Evolutionary conservation across 2,888 invertebrate genomes (phyloP), one percentile per base, ranked within the genome.

Genomic region (Drosophila limbata): DNA sequence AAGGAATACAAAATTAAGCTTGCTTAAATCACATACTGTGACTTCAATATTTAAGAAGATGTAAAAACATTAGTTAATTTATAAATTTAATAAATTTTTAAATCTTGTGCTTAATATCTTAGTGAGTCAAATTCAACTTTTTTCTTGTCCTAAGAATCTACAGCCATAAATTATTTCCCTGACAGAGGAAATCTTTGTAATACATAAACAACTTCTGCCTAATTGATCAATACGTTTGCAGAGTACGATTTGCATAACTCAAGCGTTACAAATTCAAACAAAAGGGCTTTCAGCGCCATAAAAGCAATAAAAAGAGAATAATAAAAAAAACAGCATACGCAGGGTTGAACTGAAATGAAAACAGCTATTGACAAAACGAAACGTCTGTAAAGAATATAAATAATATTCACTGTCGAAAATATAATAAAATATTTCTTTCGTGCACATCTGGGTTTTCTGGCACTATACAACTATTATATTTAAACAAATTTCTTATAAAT

Each of bases 251-350:
- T 82, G 75, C 79, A 87, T 81, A 77, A 61, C 73, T 73, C 57
- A 61, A 73, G 72, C 53, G 50, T 39, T 77, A 75, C 59, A 66
- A 77, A 73, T 71, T 66, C 63, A 68, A 66, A 42, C 65, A 60
- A 84, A 87, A 82, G 85, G 82, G 84, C 72, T 84, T 84, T 84
- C 73, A 85, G 73, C 88, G 48, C 70, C 82, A 87, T 84, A 87
- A 84, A 87, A 69, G 59, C 53, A 53, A 55, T 50, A 62, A 62
- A 69, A 48, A 15, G n/a, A 10, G 37, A 37, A 25, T 25, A 25
- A 1, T 4, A 33, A 39, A 62, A 51, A 69, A 65, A 65, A 51
- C 73, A 64, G 40, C 15, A 56, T 44, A 55, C 55, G 40, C 77
- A 69, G 72, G 59, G 81, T 3, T 74, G 79, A 56, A 35, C 21